Conservation (phyloP, 2,888 invertebrate genomes). For the Pteria penguin region DNA sequence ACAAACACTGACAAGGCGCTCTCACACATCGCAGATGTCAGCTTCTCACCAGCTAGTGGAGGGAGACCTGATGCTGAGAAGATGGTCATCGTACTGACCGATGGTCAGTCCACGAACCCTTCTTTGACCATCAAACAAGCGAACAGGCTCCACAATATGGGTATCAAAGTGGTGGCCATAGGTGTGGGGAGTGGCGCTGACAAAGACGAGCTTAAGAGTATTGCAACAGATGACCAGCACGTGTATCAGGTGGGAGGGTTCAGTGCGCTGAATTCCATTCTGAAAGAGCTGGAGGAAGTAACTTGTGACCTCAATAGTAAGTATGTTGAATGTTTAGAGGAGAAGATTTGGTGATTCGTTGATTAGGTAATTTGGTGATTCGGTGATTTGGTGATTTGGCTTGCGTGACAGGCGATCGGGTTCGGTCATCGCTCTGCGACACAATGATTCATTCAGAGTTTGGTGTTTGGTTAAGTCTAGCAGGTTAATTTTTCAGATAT, state of each 20-base stretch:
- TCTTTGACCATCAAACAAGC: slow-evolving; percentile 53
- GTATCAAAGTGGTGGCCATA: slow-evolving; percentile 52
- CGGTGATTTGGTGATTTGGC: too few relatives aligned
- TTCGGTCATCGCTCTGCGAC: too few relatives aligned
- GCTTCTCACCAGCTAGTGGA: slow-evolving; percentile 49
- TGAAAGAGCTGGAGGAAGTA: slow-evolving; percentile 49
- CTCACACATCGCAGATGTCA: slow-evolving; percentile 43
- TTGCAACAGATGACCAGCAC: slow-evolving; percentile 55
- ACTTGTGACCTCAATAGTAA: slow-evolving; percentile 50
- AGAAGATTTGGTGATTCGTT: too few relatives aligned
- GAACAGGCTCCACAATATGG: slow-evolving; percentile 45
- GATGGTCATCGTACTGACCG: slow-evolving; percentile 56
- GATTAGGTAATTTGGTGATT: too few relatives aligned
- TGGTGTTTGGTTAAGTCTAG: too few relatives aligned
- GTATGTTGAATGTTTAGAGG: too few relatives aligned
- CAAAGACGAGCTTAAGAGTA: slow-evolving; percentile 49
- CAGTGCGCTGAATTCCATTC: slow-evolving; percentile 48
- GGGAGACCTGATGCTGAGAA: slow-evolving; percentile 48
- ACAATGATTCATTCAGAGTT: too few relatives aligned
- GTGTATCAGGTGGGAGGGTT: slow-evolving; percentile 54
- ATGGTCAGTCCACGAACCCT: slow-evolving; percentile 49
- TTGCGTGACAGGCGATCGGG: too few relatives aligned
- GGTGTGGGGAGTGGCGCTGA: slow-evolving; percentile 58
- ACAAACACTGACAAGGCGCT: slow-evolving; percentile 58
- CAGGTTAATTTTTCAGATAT: too few relatives aligned